These are phyloP conservation scores for Falcaria lacertinaria DNA, from an alignment of 2,888 invertebrate species.

Conservation along the genomic window DNA sequence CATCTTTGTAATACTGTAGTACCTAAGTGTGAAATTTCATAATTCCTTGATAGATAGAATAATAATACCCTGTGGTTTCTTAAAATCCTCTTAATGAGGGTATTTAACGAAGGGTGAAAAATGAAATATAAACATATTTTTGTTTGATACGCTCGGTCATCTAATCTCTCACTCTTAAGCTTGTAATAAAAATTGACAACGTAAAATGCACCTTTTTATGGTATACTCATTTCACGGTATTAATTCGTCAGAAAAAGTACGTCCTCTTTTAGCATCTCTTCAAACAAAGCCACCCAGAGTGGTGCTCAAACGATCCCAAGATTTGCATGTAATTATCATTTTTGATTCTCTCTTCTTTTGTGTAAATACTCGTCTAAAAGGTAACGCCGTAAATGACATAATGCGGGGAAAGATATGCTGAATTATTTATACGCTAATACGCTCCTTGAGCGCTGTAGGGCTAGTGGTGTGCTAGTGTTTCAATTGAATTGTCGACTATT, in stretches of 20 bases:
- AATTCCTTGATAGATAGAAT: too few relatives aligned
- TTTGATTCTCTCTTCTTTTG: conserved; percentile 80
- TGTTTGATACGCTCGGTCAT: too few relatives aligned
- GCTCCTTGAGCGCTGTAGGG: conserved; percentile 31
- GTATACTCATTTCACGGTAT: conserved; percentile 24
- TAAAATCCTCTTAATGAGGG: too few relatives aligned
- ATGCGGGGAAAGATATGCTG: conserved; percentile 74
- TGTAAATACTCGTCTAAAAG: conserved; percentile 74
- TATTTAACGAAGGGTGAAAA: too few relatives aligned
- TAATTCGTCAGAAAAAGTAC: conserved; percentile 23
- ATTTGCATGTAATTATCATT: conserved; percentile 80
- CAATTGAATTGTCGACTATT: conserved; percentile 9
- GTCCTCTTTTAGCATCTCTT: conserved; percentile 31
- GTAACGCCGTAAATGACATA: conserved; percentile 77
- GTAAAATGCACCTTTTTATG: conserved; percentile 9
- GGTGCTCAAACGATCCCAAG: conserved; percentile 58
- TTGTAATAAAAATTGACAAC: not conserved
- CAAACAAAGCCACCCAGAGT: conserved; percentile 44
- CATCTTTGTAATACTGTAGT: too few relatives aligned
- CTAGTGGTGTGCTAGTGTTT: conserved; percentile 24
- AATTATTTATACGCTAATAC: conserved; percentile 76
- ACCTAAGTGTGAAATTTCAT: too few relatives aligned
- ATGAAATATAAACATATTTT: too few relatives aligned
- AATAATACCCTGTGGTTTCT: too few relatives aligned
- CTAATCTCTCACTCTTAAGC: too few relatives aligned